A percentile compares a stretch with the other conserved stretches of the same genome.
phyloP scores from a whole-genome alignment of 2,113 vertebrate species.

The Toxotes jaculatrix region DNA sequence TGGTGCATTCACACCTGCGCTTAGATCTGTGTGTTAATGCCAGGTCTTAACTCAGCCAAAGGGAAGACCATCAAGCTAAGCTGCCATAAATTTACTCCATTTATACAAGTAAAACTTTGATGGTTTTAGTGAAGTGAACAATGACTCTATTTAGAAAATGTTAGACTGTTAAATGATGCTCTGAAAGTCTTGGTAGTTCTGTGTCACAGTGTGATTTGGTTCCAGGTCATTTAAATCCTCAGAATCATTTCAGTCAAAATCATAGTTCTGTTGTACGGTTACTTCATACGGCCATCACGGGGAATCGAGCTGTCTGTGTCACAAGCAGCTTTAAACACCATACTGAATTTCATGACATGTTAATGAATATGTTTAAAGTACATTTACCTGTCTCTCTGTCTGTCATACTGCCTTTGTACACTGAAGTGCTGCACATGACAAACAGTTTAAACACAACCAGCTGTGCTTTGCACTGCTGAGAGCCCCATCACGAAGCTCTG shows the following conservation, averaged over 20 bases:
- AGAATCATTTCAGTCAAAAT: not conserved
- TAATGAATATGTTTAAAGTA: conserved; percentile 57
- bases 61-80: not conserved
- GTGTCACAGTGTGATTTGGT: not conserved
- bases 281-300: conserved; percentile 21
- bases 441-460: conserved; percentile 87
- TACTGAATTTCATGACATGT: conserved; percentile 37
- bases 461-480: conserved; percentile 60
- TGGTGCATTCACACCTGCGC: too few species aligned
- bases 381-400: conserved; percentile 44
- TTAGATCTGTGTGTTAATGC: too few species aligned
- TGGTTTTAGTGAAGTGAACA: not conserved
- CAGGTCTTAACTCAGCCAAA: too few species aligned
- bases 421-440: conserved; percentile 69
- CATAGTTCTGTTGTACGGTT: not conserved
- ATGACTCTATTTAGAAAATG: not conserved
- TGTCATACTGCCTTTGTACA: conserved; percentile 3
- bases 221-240: not conserved
- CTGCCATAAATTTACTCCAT: not conserved
- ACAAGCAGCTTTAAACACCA: not conserved
- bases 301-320: conserved; percentile 8
- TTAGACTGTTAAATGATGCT: not conserved
- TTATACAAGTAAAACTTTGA: not conserved
- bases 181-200: not conserved
- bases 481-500: conserved; percentile 32